Base-by-base conservation (phyloP, 2,888 invertebrate species). In the Glomeris marginata region DNA sequence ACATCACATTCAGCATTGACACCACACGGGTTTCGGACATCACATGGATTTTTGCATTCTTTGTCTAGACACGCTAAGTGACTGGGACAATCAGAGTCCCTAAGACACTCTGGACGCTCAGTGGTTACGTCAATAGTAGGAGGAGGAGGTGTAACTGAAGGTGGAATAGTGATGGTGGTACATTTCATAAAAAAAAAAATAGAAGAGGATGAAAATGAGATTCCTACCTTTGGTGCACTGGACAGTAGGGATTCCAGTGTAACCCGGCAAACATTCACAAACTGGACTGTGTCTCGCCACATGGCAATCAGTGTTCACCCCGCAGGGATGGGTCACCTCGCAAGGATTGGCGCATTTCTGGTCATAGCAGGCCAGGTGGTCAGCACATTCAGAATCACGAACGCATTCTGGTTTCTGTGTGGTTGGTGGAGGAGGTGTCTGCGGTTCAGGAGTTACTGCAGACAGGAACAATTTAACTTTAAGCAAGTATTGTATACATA, bases 61-160 rank as follows among this genome's bases (percentile, higher is more conserved):
- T n/a, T n/a, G n/a, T 76, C 75, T 47, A 88, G 80, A 62, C 88
- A 90, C 47, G 86, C 87, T 54, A 84, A 67, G 53, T 81, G 77
- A 57, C 79, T 81, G 0, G 84, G 80, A 60, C 90, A 90, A 54
- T 88, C 84, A 20, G 76, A 72, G 59, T 88, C 88, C 57, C 77
- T 72, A 52, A 73, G 72, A 64, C 90, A 86, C 68, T 48, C 48
- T 3, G 34, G 45, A 70, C 40, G 34, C 18, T 10, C 36, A 8
- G 44, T 13, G 11, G 36, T 36, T 11, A 36, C 13, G 11, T 36
- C 11, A 11, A 36, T 36, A 11, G 11, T 36, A 11, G 11, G 13
- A 36, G 11, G 11, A 13, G 13, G 15, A 41, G 41, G 16, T 10
- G 16, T 41, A 15, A 41, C 13, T 41, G 16, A 11, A 10, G 13